phyloP scores from a whole-genome alignment of 2,888 invertebrate genomes.

The Axea sp. region DNA sequence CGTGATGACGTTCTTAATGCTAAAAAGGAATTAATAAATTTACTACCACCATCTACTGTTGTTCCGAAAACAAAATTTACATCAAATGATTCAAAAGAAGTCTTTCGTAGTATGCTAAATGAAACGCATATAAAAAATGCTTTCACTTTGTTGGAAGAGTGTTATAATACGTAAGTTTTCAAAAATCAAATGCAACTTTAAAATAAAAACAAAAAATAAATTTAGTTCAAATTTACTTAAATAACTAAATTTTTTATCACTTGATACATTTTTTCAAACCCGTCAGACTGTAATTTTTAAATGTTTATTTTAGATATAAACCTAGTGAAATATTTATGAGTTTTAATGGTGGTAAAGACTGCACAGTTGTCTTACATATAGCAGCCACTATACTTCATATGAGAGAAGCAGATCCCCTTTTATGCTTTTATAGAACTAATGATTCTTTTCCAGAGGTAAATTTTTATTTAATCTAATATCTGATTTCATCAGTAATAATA shows the following conservation, averaged over 20 bases:
- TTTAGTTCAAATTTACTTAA: too few relatives aligned
- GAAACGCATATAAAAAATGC: slow-evolving; percentile 68
- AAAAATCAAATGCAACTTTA: slow-evolving; percentile 29
- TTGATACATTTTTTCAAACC: too few relatives aligned
- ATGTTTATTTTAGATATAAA: slow-evolving; percentile 81
- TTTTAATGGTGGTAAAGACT: slow-evolving; percentile 99
- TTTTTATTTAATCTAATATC: not conserved
- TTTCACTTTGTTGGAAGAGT: slow-evolving; percentile 70
- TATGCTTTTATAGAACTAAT: slow-evolving; percentile 90
- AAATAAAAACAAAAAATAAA: too few relatives aligned
- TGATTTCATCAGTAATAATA: too few relatives aligned
- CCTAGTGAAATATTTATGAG: slow-evolving; percentile 90
- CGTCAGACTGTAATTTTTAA: not conserved
- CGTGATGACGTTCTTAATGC: slow-evolving; percentile 62
- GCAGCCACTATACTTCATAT: slow-evolving; percentile 80
- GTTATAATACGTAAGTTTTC: slow-evolving; percentile 72
- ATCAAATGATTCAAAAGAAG: slow-evolving; percentile 64
- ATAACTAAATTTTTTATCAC: too few relatives aligned
- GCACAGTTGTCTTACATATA: slow-evolving; percentile 93
- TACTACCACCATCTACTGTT: slow-evolving; percentile 55
- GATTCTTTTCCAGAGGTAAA: slow-evolving; percentile 89
- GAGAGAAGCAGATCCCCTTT: slow-evolving; percentile 80
- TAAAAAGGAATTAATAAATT: slow-evolving; percentile 63
- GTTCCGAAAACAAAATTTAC: slow-evolving; percentile 64
- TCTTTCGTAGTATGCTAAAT: slow-evolving; percentile 64